Evolutionary conservation across 1,140 invertebrate species (phyloP).

Genomic region (Heliconius eleuchia): DNA sequence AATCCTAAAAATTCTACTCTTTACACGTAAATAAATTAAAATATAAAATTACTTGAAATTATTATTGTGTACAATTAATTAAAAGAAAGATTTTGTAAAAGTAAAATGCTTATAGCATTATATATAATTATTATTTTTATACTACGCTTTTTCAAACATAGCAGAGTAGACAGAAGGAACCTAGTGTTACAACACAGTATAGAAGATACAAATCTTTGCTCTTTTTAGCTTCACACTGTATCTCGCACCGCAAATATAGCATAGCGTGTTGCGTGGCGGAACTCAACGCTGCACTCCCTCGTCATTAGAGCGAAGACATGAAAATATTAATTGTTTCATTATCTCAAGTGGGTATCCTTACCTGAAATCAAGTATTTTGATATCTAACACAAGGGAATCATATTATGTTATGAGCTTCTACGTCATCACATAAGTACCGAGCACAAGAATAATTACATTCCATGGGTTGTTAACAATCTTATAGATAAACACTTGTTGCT

Average conservation of each 20-base stretch:
- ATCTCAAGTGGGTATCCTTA: not conserved
- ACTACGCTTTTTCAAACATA: too few relatives aligned
- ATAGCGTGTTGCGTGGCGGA: too few relatives aligned
- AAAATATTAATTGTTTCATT: not conserved
- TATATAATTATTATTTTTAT: too few relatives aligned
- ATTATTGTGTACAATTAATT: not conserved
- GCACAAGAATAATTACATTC: not conserved
- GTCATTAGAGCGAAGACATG: too few relatives aligned
- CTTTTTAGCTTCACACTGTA: too few relatives aligned
- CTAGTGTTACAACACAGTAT: too few relatives aligned
- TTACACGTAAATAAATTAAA: not conserved
- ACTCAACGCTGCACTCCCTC: too few relatives aligned
- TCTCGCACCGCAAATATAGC: too few relatives aligned
- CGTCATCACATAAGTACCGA: not conserved
- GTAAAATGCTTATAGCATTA: not conserved
- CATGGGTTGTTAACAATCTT: slow-evolving; percentile 12
- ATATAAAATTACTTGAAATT: not conserved
- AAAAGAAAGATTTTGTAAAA: not conserved
- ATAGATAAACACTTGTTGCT: slow-evolving; percentile 18
- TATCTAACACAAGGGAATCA: not conserved
- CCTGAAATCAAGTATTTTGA: not conserved
- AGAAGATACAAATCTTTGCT: too few relatives aligned
- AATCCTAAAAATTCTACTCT: not conserved
- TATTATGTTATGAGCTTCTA: not conserved
- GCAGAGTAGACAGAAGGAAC: too few relatives aligned